Conservation (phyloP, 2,113 vertebrate species). For the Cavia aperea region DNA sequence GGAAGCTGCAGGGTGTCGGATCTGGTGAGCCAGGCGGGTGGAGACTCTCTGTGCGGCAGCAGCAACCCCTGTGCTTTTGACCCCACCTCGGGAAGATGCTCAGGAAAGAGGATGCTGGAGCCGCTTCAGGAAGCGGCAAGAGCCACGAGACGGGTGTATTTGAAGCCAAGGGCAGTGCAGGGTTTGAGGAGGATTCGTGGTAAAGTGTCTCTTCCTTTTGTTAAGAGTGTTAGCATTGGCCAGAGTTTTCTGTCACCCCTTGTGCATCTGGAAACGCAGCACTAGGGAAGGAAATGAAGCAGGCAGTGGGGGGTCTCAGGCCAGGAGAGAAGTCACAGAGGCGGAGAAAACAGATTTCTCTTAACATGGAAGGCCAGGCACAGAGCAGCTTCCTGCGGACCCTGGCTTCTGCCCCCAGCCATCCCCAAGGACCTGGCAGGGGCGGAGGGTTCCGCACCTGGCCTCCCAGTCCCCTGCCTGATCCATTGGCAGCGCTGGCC, state of each 20-base stretch:
- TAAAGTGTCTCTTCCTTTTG: background rate
- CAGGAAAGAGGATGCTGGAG: background rate
- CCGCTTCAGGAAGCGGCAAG: background rate
- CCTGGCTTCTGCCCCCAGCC: fast-evolving
- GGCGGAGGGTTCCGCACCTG: background rate
- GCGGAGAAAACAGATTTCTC: too few species aligned
- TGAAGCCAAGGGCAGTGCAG: background rate
- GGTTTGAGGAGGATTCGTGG: background rate
- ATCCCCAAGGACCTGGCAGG: background rate
- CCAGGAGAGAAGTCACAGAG: background rate
- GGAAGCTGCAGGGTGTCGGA: background rate
- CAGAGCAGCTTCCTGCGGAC: fast-evolving
- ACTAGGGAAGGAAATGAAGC: background rate
- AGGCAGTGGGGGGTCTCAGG: background rate
- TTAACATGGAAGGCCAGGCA: background rate
- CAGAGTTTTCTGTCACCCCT: background rate
- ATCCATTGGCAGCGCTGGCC: too few species aligned
- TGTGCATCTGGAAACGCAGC: background rate
- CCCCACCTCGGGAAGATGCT: background rate
- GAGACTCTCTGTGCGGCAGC: background rate
- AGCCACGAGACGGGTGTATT: fast-evolving
- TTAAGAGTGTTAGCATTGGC: background rate
- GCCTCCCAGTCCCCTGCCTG: too few species aligned
- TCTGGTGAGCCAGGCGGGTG: background rate
- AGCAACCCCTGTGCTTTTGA: background rate